Percentiles rank a stretch among this genome's conserved stretches.
Evolutionary conservation across 2,797 vertebrate species (phyloP).

Genomic region (Melanotaenia trifasciata): DNA sequence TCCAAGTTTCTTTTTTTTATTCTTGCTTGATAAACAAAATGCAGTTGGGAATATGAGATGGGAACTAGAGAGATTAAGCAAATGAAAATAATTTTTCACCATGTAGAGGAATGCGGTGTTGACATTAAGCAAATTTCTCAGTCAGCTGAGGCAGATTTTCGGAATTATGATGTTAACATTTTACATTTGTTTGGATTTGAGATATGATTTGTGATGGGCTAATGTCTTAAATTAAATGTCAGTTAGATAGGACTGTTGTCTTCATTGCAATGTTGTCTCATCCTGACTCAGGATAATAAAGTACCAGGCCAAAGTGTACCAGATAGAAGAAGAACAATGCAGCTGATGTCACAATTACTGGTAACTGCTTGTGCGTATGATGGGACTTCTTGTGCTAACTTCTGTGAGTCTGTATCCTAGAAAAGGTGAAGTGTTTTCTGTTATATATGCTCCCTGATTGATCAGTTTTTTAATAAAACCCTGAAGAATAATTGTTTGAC

Average conservation of each 20-base stretch:
- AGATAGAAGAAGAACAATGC: neutral
- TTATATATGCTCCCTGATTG: neutral
- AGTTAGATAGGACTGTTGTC: neutral
- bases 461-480: neutral
- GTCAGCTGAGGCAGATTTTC: conserved; percentile 7
- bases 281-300: neutral
- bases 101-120: conserved; percentile 11
- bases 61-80: conserved; percentile 6
- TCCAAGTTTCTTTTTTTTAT: neutral
- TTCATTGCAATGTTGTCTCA: neutral
- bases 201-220: neutral
- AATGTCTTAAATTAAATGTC: neutral
- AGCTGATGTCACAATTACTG: neutral
- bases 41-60: conserved; percentile 22
- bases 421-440: neutral
- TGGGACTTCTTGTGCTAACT: neutral
- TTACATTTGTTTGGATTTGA: conserved; percentile 5
- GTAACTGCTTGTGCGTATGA: neutral
- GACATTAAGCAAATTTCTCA: neutral
- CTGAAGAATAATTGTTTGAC: neutral
- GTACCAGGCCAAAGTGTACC: neutral
- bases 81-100: conserved; percentile 9
- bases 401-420: neutral
- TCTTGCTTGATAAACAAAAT: conserved; percentile 14
- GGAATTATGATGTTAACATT: conserved; percentile 10